These are phyloP conservation scores for Botia almorhae DNA, from an alignment of 2,797 vertebrate genomes.

Conservation along the genomic window DNA sequence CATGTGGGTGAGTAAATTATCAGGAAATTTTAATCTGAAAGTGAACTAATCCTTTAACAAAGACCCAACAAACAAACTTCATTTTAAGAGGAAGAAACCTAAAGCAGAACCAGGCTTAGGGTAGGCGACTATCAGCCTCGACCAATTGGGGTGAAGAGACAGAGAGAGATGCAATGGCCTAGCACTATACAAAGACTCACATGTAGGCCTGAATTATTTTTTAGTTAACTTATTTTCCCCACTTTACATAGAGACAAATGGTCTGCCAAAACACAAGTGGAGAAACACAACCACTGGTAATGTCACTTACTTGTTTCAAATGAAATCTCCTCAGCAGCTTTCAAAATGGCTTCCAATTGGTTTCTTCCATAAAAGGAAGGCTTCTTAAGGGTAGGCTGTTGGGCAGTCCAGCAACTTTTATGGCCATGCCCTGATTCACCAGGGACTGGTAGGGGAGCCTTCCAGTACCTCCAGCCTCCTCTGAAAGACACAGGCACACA, in stretches of 20 bases:
- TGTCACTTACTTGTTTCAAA: constrained; percentile 26
- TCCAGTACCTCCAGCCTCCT: constrained; percentile 27
- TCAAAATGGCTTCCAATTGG: constrained; percentile 19
- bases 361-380: constrained; percentile 25
- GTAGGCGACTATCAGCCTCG: not conserved
- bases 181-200: not conserved
- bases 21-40: no score
- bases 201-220: not conserved
- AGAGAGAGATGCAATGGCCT: constrained; percentile 3
- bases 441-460: constrained; percentile 28
- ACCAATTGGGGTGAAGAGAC: no score
- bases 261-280: constrained; percentile 19
- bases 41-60: not conserved
- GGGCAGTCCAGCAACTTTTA: constrained; percentile 24
- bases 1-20: no score
- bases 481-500: not conserved
- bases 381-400: constrained; percentile 13
- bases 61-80: constrained; percentile 6
- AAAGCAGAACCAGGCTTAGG: constrained; percentile 6
- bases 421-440: not conserved
- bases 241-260: not conserved
- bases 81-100: not conserved
- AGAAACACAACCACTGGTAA: constrained; percentile 10
- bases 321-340: constrained; percentile 12
- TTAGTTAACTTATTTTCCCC: constrained; percentile 6